phyloP scores from a whole-genome alignment of 2,797 vertebrate genomes.

The Myotis vivesi region DNA sequence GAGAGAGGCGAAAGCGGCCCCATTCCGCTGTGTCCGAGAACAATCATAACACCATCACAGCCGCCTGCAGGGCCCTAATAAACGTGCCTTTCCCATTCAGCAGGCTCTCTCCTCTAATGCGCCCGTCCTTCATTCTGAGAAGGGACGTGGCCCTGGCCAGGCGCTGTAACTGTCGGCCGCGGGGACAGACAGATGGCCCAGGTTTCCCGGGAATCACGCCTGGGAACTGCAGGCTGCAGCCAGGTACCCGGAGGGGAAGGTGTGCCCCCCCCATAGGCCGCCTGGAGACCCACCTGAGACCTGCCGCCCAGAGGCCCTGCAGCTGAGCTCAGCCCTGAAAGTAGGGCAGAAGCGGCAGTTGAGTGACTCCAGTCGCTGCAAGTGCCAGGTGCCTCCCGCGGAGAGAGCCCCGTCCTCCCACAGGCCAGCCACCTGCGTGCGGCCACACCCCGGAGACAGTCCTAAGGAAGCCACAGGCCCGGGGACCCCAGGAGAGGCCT shows the following conservation, averaged over 20 bases:
- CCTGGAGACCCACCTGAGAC: neutral
- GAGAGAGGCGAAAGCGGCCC: constrained; percentile 8
- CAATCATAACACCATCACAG: constrained; percentile 16
- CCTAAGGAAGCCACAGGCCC: neutral
- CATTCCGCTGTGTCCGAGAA: constrained; percentile 60
- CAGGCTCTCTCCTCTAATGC: neutral
- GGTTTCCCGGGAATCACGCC: constrained; percentile 6
- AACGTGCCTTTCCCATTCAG: neutral
- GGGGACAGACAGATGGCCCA: neutral
- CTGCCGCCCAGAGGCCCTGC: neutral
- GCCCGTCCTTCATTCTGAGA: constrained; percentile 39
- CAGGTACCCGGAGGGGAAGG: constrained; percentile 43
- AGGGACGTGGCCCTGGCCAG: neutral
- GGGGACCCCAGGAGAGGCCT: neutral
- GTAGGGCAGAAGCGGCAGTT: neutral
- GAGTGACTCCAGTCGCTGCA: neutral
- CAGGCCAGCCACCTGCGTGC: no score
- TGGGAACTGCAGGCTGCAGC: constrained; percentile 57
- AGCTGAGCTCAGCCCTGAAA: neutral
- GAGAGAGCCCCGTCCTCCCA: no score
- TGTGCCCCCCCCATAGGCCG: no score
- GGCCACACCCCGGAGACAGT: no score
- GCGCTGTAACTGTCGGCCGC: neutral
- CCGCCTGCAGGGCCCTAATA: neutral
- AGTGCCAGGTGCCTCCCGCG: neutral